A percentile compares a stretch with the other conserved stretches of the same genome.
phyloP scores from a whole-genome alignment of 2,888 invertebrate genomes.

The Cryptocephalus primarius region DNA sequence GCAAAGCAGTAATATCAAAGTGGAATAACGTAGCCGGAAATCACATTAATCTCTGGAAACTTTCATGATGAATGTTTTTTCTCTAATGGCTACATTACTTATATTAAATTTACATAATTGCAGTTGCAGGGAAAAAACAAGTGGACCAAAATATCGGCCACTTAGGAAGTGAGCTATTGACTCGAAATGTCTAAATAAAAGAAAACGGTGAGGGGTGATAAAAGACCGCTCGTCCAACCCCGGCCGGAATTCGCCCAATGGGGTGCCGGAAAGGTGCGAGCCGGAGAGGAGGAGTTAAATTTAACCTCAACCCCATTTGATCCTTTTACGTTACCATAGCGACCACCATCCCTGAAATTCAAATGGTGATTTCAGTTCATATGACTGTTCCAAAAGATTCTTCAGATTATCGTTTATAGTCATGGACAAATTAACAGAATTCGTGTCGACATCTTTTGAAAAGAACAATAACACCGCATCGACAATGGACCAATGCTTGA shows the following conservation, averaged over 20 bases:
- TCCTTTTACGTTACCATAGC: slow-evolving; percentile 30
- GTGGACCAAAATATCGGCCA: slow-evolving; percentile 36
- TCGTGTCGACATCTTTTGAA: slow-evolving; percentile 80
- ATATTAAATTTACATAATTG: slow-evolving; percentile 35
- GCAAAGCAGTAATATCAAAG: no score
- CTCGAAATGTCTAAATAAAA: slow-evolving; percentile 30
- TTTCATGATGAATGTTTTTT: neutral
- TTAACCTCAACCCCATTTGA: slow-evolving; percentile 27
- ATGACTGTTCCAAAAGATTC: slow-evolving; percentile 28
- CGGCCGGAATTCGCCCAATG: slow-evolving; percentile 25
- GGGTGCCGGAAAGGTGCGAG: slow-evolving; percentile 3
- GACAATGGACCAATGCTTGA: slow-evolving; percentile 25
- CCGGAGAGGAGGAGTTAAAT: slow-evolving; percentile 25
- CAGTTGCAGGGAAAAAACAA: slow-evolving; percentile 31
- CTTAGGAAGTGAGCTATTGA: slow-evolving; percentile 35
- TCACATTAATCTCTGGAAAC: no score
- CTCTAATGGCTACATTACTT: slow-evolving; percentile 21
- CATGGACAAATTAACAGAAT: slow-evolving; percentile 86
- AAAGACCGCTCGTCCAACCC: slow-evolving; percentile 22
- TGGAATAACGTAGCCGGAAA: no score
- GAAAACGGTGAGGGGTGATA: slow-evolving; percentile 21
- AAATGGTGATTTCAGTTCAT: slow-evolving; percentile 31
- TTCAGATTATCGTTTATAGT: slow-evolving; percentile 29
- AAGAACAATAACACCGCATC: slow-evolving; percentile 35
- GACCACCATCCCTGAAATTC: slow-evolving; percentile 31